Evolutionary conservation across 2,797 vertebrate species (phyloP), one percentile per base, ranked within the genome.

Genomic region (Pangasius krempfi): DNA sequence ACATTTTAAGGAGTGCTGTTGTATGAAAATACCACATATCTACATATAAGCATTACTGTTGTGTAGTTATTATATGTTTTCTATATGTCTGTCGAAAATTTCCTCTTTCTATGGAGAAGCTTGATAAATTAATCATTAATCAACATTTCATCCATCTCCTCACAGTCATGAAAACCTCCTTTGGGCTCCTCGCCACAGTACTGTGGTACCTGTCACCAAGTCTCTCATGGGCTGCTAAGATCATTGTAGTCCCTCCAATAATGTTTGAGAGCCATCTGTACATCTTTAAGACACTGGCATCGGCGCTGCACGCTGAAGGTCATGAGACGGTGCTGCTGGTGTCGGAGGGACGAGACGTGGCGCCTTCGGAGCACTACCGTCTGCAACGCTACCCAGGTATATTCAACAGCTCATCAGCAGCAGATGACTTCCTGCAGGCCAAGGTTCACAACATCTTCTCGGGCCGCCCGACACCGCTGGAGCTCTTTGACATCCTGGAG

Each of bases 231-330:
- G 97, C 97, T 82, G 97, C 98, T 92, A 99, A 99, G 97, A 97
- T 99, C 8, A 96, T 99, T 37, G 96, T 99, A 54, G 97, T 99
- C 92, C 99, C 99, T 91, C 98, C 98, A 94, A 98, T 99, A 94
- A 99, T 99, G 98, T 99, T 99, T 91, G 99, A 99, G 95, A 99
- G 98, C 90, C 99, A 99, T 95, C 96, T 99, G 89, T 99, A 99
- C 95, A 99, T 99, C 96, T 99, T 99, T 95, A 98, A 99, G 95
- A 98, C 98, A 5, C 93, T 99, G 92, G 98, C 99, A 62, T 96
- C 97, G 4, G 97, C 97, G 60, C 96, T 99, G 91, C 97, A 98
- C 1, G 94, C 97, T 84, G 97, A 98, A 90, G 98, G 98, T 90
- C 99, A 99, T 30, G 97, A 97, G 90, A 97, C 97, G 79, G 97